These are phyloP conservation scores for Dryomyza anilis DNA, from an alignment of 2,888 invertebrate species.

Conservation along the genomic window DNA sequence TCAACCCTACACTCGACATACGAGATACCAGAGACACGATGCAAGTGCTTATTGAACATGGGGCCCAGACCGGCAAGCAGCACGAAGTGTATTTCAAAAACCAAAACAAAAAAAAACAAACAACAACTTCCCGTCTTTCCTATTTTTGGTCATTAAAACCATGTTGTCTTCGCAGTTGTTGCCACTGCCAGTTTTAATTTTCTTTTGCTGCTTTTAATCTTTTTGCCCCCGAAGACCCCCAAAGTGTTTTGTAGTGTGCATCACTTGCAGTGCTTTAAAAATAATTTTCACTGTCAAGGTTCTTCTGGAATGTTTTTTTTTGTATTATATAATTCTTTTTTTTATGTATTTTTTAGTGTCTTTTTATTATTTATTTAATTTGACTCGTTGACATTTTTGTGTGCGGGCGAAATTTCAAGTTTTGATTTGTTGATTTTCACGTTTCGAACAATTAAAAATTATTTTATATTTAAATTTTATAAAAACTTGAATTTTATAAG, in stretches of 20 bases:
- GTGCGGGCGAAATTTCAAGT: too few relatives aligned
- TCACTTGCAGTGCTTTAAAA: slow-evolving; percentile 7
- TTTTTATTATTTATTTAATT: too few relatives aligned
- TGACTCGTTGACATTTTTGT: too few relatives aligned
- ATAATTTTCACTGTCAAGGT: background rate
- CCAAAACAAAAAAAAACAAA: background rate
- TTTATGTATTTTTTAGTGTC: too few relatives aligned
- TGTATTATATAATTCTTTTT: background rate
- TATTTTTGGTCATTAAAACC: slow-evolving; percentile 10
- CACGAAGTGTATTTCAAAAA: background rate
- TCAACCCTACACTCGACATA: background rate
- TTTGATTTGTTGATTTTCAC: too few relatives aligned
- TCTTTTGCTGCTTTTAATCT: background rate
- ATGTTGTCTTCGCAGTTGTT: background rate
- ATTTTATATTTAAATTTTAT: too few relatives aligned
- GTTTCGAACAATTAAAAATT: too few relatives aligned
- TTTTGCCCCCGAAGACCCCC: background rate
- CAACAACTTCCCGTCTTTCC: background rate
- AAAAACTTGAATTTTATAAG: too few relatives aligned
- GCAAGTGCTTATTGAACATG: slow-evolving; percentile 3
- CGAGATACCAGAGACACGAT: background rate
- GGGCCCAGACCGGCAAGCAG: background rate
- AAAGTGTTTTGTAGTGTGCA: background rate
- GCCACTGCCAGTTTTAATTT: background rate
- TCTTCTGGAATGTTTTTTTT: slow-evolving; percentile 4